Conservation (phyloP, 2,113 vertebrate genomes). For the Nanorana parkeri region DNA sequence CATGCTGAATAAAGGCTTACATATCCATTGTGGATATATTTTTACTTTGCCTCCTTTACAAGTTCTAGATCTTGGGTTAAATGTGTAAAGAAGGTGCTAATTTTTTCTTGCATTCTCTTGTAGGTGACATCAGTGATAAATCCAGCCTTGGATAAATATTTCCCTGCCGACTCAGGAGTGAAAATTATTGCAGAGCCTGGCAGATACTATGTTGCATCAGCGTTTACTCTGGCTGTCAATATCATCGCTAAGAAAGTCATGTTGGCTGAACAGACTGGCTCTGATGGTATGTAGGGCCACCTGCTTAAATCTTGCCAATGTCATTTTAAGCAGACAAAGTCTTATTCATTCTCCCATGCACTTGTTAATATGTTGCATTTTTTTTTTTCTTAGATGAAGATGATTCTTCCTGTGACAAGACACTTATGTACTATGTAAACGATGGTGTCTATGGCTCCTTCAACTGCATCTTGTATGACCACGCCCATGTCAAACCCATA, state of each 20-base stretch:
- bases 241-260: conserved; percentile 97
- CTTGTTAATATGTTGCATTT: not conserved
- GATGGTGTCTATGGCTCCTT: conserved; percentile 98
- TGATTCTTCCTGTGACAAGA: conserved; percentile 81
- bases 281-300: conserved; percentile 75
- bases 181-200: conserved; percentile 93
- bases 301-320: no score
- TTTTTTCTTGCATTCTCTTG: not conserved
- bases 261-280: conserved; percentile 82
- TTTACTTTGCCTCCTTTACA: no score
- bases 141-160: conserved; percentile 92
- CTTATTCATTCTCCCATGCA: no score
- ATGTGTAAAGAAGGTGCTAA: no score
- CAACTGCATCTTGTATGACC: conserved; percentile 95
- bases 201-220: conserved; percentile 94
- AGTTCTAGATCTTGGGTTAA: no score
- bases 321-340: no score
- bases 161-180: conserved; percentile 84
- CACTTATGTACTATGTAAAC: conserved; percentile 97
- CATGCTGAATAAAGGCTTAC: no score
- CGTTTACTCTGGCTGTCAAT: conserved; percentile 92
- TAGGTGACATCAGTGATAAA: conserved; percentile 92
- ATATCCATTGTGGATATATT: no score
- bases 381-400: conserved; percentile 82
- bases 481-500: conserved; percentile 87